phyloP scores from a whole-genome alignment of 2,113 vertebrate genomes.

The Microtus pennsylvanicus region DNA sequence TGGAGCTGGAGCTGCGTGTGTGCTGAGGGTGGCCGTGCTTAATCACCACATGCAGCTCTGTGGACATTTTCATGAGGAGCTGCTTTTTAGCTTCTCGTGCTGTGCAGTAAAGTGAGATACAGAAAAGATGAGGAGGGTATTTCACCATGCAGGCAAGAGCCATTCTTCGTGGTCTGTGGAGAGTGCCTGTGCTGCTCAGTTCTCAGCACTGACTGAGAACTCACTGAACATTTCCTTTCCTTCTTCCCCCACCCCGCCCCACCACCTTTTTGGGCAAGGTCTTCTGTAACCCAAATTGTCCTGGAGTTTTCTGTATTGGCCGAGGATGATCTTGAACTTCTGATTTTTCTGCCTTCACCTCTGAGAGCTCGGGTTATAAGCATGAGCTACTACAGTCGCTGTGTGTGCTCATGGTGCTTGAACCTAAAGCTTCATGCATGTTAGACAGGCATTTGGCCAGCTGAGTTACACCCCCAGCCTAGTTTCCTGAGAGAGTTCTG shows the following conservation, averaged over 20 bases:
- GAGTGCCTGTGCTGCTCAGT: not conserved
- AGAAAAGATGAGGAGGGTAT: slow-evolving; percentile 38
- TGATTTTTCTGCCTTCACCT: not conserved
- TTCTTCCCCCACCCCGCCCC: no score
- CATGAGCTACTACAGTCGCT: no score
- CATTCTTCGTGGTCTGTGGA: not conserved
- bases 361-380: not conserved
- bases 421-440: not conserved
- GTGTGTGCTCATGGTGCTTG: no score
- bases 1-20: not conserved
- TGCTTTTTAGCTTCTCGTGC: slow-evolving; percentile 37
- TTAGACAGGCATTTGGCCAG: not conserved
- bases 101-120: slow-evolving; percentile 34
- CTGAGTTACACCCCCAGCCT: not conserved
- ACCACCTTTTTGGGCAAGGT: not conserved
- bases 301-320: no score
- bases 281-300: not conserved
- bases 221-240: no score
- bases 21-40: not conserved
- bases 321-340: not conserved
- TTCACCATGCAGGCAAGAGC: not conserved
- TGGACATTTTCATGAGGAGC: slow-evolving; percentile 59
- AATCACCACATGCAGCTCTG: slow-evolving; percentile 52
- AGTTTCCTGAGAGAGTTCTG: not conserved
- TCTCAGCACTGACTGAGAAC: not conserved